Percentiles rank a stretch among this genome's conserved stretches.
These are phyloP conservation scores for Polydrusus tereticollis DNA, from an alignment of 2,888 invertebrate species.

Conservation along the genomic window DNA sequence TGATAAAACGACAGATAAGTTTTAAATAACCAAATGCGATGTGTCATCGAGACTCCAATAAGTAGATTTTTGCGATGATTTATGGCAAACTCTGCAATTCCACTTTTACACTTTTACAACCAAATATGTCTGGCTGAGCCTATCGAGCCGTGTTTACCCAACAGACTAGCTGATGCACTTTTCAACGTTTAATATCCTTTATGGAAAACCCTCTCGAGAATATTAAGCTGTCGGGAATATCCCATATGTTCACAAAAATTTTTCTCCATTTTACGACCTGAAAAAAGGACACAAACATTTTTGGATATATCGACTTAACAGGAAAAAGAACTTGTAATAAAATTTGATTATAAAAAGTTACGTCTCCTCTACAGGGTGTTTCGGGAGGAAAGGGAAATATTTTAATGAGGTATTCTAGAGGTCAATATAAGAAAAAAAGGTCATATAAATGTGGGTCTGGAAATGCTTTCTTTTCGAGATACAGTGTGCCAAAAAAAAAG, in stretches of 20 bases:
- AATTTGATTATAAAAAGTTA: too few species aligned
- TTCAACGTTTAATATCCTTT: slow-evolving; percentile 15
- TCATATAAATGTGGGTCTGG: too few species aligned
- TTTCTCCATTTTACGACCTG: not conserved
- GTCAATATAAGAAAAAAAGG: too few species aligned
- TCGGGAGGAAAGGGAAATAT: too few species aligned
- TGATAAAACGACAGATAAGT: too few species aligned
- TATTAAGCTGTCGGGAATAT: slow-evolving; percentile 10
- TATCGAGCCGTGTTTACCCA: not conserved
- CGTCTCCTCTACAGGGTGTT: too few species aligned
- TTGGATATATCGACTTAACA: too few species aligned
- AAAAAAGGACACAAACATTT: too few species aligned
- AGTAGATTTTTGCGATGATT: not conserved
- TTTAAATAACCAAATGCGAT: not conserved
- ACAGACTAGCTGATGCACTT: slow-evolving; percentile 9
- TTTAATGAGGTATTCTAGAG: too few species aligned
- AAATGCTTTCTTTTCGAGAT: too few species aligned
- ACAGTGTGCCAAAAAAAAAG: too few species aligned
- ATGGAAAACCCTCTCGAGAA: slow-evolving; percentile 5
- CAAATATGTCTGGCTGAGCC: not conserved
- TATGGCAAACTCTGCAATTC: not conserved
- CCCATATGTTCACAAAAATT: slow-evolving; percentile 4
- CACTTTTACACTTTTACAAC: slow-evolving; percentile 4
- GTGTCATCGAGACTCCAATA: not conserved
- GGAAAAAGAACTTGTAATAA: too few species aligned